Evolutionary conservation across 64 coral and sea anemone species (phyloP).

Genomic region (Porites lutea): DNA sequence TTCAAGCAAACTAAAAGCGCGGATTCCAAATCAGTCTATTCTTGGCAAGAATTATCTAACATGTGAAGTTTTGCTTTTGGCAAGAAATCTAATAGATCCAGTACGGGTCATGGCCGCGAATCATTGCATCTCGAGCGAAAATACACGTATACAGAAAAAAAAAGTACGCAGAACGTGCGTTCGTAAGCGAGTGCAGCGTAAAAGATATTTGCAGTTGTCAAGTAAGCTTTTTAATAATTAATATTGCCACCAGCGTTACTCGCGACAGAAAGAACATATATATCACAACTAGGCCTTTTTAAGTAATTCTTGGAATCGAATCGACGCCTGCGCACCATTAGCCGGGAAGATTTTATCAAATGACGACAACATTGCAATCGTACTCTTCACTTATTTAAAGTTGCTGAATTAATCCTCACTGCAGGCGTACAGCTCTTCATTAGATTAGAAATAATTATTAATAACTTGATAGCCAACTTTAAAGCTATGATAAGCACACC

Average conservation of each 20-base stretch:
- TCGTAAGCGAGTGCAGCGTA: not conserved
- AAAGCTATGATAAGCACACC: not conserved
- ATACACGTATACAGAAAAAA: not conserved
- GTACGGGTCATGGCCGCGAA: not conserved
- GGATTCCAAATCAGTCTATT: not conserved
- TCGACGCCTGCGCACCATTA: not conserved
- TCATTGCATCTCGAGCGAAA: not conserved
- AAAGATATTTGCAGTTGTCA: not conserved
- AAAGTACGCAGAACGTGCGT: not conserved
- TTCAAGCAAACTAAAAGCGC: not conserved
- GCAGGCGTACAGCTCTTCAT: not conserved
- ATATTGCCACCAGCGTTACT: slow-evolving; percentile 1
- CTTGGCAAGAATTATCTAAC: not conserved
- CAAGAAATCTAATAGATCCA: not conserved
- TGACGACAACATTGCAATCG: not conserved
- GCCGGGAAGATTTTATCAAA: not conserved
- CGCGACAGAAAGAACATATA: not conserved
- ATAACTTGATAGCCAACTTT: no score
- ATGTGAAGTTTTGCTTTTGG: not conserved
- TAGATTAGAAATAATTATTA: not conserved
- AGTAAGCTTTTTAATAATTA: slow-evolving; percentile 19
- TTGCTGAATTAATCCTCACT: not conserved
- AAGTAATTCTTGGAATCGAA: not conserved
- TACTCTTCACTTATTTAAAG: not conserved
- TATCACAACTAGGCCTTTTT: not conserved